These are phyloP conservation scores for Cheilosia scutellata DNA, from an alignment of 2,888 invertebrate genomes.

Conservation along the genomic window DNA sequence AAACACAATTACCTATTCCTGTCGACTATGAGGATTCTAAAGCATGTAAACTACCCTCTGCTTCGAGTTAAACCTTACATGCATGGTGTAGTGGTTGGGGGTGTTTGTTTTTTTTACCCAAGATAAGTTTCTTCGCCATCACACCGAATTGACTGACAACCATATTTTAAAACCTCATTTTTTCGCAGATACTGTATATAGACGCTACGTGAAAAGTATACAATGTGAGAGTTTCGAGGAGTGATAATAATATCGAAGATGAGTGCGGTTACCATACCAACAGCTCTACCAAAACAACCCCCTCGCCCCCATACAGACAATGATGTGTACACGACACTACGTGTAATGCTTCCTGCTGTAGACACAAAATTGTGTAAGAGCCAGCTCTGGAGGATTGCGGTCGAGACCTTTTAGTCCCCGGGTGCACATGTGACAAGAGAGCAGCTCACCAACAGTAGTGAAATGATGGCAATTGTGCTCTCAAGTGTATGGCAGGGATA, in stretches of 20 bases:
- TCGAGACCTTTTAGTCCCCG: slow-evolving; percentile 59
- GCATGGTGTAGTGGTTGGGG: no score
- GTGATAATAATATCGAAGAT: slow-evolving; percentile 38
- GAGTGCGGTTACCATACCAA: slow-evolving; percentile 13
- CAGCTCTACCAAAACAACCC: not conserved
- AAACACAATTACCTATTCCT: no score
- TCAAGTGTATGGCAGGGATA: slow-evolving; percentile 50
- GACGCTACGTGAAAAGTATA: not conserved
- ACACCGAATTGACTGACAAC: no score
- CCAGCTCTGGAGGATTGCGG: slow-evolving; percentile 50
- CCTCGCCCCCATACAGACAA: slow-evolving; percentile 28
- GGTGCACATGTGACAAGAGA: slow-evolving; percentile 31
- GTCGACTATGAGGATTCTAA: no score
- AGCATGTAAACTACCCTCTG: no score
- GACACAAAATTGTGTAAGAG: slow-evolving; percentile 10
- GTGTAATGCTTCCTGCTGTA: not conserved
- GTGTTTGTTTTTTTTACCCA: no score
- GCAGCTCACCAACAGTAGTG: not conserved
- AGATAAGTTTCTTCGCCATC: not conserved
- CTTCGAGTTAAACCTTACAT: no score
- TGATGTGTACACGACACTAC: slow-evolving; percentile 10
- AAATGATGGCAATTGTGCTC: slow-evolving; percentile 49
- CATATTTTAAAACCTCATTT: not conserved
- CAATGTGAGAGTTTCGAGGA: slow-evolving; percentile 22
- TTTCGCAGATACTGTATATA: slow-evolving; percentile 17